Conservation (phyloP, 2,797 vertebrate genomes). For the Anniella stebbinsi region DNA sequence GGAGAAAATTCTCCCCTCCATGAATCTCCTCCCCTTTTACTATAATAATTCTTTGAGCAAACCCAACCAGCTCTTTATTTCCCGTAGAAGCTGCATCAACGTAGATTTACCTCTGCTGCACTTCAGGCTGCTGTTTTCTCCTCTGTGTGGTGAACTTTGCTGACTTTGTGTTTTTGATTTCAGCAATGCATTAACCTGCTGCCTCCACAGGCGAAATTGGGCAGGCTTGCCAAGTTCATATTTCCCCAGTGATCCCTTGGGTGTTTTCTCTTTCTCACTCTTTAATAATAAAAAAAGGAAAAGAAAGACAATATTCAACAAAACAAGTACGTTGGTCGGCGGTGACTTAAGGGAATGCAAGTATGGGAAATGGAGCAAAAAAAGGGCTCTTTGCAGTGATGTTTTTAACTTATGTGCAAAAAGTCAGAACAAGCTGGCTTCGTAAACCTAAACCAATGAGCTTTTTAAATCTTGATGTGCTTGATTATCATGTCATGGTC, state of each 20-base stretch:
- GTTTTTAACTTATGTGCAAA: constrained; percentile 24
- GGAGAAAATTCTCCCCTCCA: not conserved
- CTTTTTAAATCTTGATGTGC: not conserved
- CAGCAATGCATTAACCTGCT: constrained; percentile 64
- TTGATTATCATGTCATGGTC: not conserved
- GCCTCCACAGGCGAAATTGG: constrained; percentile 60
- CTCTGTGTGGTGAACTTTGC: constrained; percentile 50
- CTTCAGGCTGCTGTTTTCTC: constrained; percentile 67
- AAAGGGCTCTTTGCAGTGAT: fast-evolving
- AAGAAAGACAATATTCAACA: not conserved
- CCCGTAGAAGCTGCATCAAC: constrained; percentile 43
- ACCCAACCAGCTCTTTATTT: not conserved
- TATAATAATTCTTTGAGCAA: not conserved
- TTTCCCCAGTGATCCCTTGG: constrained; percentile 61
- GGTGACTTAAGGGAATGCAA: not conserved
- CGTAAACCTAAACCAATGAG: constrained; percentile 10
- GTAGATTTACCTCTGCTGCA: constrained; percentile 46
- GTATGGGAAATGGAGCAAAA: not conserved
- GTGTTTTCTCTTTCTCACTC: constrained; percentile 20
- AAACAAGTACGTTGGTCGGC: not conserved
- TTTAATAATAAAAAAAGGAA: constrained; percentile 50
- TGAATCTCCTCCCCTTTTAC: not conserved
- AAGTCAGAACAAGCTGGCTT: constrained; percentile 22
- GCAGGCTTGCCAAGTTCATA: constrained; percentile 56
- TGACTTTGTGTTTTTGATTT: constrained; percentile 65